Conservation (phyloP, 2,797 vertebrate genomes). For the Zenarchopterus dispar region DNA sequence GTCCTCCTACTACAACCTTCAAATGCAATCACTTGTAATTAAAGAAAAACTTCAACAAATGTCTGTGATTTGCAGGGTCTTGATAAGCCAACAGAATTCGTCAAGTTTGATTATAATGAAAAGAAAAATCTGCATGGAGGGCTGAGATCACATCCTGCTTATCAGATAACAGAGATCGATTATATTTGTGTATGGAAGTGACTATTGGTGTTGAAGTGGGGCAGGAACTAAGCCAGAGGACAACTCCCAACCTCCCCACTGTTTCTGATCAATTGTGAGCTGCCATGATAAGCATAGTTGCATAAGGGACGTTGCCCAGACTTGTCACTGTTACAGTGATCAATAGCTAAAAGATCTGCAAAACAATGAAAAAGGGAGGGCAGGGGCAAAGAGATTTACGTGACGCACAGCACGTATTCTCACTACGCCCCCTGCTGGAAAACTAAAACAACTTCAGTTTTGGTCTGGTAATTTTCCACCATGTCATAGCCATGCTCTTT, state of each 20-base stretch:
- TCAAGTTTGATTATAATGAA: slow-evolving; percentile 20
- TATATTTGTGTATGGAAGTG: not conserved
- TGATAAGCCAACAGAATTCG: not conserved
- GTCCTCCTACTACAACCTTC: not conserved
- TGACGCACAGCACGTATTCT: slow-evolving; percentile 27
- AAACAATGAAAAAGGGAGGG: slow-evolving; percentile 3
- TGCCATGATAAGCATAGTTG: slow-evolving; percentile 21
- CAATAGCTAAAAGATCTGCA: slow-evolving; percentile 28
- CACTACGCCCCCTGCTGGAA: slow-evolving; percentile 61
- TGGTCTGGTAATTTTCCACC: slow-evolving; percentile 72
- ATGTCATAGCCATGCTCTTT: not conserved
- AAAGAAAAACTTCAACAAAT: not conserved
- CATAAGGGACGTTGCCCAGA: slow-evolving; percentile 42
- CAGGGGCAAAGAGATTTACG: not conserved
- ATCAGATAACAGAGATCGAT: slow-evolving; percentile 39
- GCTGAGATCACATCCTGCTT: slow-evolving; percentile 7
- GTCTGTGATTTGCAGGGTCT: slow-evolving; percentile 2
- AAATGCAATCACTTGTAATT: slow-evolving; percentile 23
- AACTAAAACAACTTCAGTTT: not conserved
- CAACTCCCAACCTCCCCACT: slow-evolving; percentile 11
- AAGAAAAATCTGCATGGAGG: not conserved
- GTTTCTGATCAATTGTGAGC: slow-evolving; percentile 34
- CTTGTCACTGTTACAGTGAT: slow-evolving; percentile 32
- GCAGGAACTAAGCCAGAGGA: slow-evolving; percentile 39
- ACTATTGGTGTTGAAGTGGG: slow-evolving; percentile 2